phyloP scores from a whole-genome alignment of 2,888 invertebrate species.

The Lypha dubia region DNA sequence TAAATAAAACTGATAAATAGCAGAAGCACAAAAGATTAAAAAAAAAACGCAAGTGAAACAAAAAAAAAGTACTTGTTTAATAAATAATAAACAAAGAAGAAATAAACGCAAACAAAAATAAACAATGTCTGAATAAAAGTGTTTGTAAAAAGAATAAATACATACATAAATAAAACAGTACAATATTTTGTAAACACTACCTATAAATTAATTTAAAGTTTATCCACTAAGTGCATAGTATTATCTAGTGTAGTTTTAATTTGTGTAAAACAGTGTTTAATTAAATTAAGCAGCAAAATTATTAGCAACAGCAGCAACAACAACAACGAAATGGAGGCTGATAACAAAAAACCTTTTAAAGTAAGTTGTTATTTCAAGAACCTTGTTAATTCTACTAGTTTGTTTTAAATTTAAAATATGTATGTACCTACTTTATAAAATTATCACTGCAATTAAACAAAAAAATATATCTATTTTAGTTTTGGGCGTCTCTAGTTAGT shows the following conservation, averaged over 20 bases:
- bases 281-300: constrained; percentile 5
- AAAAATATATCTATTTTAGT: not conserved
- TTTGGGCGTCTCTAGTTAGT: constrained; percentile 58
- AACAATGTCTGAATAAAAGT: constrained; percentile 22
- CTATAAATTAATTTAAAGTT: no score
- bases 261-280: not conserved
- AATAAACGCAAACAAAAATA: constrained; percentile 23
- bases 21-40: constrained; percentile 14
- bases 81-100: constrained; percentile 42
- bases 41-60: constrained; percentile 33
- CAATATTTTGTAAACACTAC: not conserved
- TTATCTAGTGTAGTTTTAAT: not conserved
- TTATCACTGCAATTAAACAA: not conserved
- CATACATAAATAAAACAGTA: not conserved
- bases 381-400: not conserved
- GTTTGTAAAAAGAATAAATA: not conserved
- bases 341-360: constrained; percentile 77
- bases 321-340: constrained; percentile 74
- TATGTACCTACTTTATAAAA: not conserved
- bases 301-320: constrained; percentile 39
- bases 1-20: constrained; percentile 50
- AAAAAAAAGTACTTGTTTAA: constrained; percentile 20
- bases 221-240: no score
- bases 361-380: constrained; percentile 68
- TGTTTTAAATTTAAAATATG: not conserved